Evolutionary conservation across 37 sponge, comb jelly and placozoan species (phyloP).

Genomic region (Amphimedon queenslandica): DNA sequence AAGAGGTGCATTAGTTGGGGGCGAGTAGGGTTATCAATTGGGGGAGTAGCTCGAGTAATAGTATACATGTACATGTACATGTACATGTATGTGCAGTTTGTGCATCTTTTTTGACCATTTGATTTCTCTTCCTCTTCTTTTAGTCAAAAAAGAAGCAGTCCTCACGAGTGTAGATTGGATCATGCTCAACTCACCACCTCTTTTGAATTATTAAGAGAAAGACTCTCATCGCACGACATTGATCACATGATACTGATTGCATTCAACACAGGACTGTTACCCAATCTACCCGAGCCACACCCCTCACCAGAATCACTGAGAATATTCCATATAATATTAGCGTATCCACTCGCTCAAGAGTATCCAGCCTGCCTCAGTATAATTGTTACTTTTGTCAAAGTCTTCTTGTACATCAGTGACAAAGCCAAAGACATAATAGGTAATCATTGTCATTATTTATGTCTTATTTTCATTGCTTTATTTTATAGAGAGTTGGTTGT

Average conservation of each 20-base stretch:
- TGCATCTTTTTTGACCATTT: too few species aligned
- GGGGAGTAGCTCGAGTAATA: too few species aligned
- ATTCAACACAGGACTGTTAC: not conserved
- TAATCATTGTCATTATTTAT: too few species aligned
- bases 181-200: not conserved
- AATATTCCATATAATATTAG: not conserved
- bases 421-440: not conserved
- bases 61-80: too few species aligned
- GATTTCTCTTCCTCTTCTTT: too few species aligned
- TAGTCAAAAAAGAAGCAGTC: too few species aligned
- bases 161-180: too few species aligned
- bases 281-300: not conserved
- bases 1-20: too few species aligned
- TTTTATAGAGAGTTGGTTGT: constrained; percentile 18
- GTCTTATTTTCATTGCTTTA: not conserved
- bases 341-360: not conserved
- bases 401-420: constrained; percentile 13
- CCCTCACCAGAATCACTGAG: not conserved
- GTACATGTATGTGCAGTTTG: too few species aligned
- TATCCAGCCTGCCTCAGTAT: constrained; percentile 2
- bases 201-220: not conserved
- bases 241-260: not conserved
- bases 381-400: constrained; percentile 1
- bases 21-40: too few species aligned
- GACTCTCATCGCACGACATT: not conserved